Evolutionary conservation across 2,797 vertebrate species (phyloP), one percentile per base, ranked within the genome.

Genomic region (Orientallactaga sibirica): DNA sequence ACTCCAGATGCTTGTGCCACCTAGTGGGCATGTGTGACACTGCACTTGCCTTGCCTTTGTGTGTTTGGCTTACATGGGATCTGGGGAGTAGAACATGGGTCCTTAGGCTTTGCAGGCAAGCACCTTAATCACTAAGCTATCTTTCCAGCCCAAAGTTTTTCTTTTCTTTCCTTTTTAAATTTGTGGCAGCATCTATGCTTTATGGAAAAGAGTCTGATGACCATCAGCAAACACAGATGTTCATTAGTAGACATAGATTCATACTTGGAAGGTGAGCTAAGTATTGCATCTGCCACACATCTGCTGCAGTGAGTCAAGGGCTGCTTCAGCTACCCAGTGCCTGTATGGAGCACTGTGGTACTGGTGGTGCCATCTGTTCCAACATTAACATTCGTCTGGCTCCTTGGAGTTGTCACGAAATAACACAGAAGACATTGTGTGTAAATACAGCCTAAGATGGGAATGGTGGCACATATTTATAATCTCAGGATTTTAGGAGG

Each of bases 331-430:
- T 4, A 18, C 18, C 19, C 80, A 79, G 22, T 4, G 5, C 41
- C 67, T 24, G 0, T 25, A 52, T 2, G 58, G 19, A 41, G 8
- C 71, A 8, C 5, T 7, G 5, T 33, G 20, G 7, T 71, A 12
- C 1, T 0, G 24, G 71, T 1, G 27, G 61, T 0, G 5, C 52
- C 18, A 0, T 52, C 25, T 77, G 29, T 52, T 77, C 67, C 66
- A 58, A 61, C 2, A 55, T 86, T 76, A 43, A 12, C 10, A 6
- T 70, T 61, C 81, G 58, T 48, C 33, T 37, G 48, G 62, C 58
- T 79, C 52, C 33, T 73, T n/a, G 29, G 27, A n/a, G 37, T 66
- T 83, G 87, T 86, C 9, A 22, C 58, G 58, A 91, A 82, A 41
- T 27, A 27, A 66, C 18, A 78, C 1, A 41, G 78, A 91, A 77